Percentiles rank a stretch among this genome's conserved stretches.
Evolutionary conservation across 2,113 vertebrate species (phyloP).

Genomic region (Corydoras sp.): DNA sequence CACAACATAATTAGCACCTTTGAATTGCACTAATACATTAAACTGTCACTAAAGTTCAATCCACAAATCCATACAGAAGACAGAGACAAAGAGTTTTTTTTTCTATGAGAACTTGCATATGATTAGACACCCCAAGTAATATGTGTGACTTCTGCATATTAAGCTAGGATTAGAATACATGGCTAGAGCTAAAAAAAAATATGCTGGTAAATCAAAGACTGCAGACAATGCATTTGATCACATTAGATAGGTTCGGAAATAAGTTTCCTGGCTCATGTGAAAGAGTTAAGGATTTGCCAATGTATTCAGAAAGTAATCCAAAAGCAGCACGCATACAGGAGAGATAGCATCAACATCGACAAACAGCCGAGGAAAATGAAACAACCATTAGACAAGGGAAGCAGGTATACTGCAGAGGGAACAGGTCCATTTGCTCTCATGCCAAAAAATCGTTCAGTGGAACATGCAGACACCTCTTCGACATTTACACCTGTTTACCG

Average conservation of each 20-base stretch:
- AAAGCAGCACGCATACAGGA: slow-evolving; percentile 49
- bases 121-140: slow-evolving; percentile 20
- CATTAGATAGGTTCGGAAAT: slow-evolving; percentile 55
- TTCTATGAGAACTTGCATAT: neutral
- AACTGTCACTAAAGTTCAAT: slow-evolving; percentile 3
- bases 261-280: slow-evolving; percentile 44
- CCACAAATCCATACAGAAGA: slow-evolving; percentile 6
- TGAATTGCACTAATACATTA: slow-evolving; percentile 11
- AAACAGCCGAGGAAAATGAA: slow-evolving; percentile 36
- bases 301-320: slow-evolving; percentile 57
- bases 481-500: slow-evolving; percentile 30
- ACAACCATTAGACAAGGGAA: slow-evolving; percentile 30
- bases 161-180: slow-evolving; percentile 32
- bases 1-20: slow-evolving; percentile 10
- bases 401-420: neutral
- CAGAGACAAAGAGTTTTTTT: slow-evolving; percentile 10
- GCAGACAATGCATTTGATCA: slow-evolving; percentile 58
- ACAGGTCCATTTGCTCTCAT: slow-evolving; percentile 7
- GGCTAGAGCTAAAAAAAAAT: neutral
- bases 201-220: slow-evolving; percentile 45
- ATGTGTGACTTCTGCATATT: slow-evolving; percentile 26
- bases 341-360: slow-evolving; percentile 43
- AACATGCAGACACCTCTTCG: slow-evolving; percentile 18
- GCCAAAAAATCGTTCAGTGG: slow-evolving; percentile 14
- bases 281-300: slow-evolving; percentile 55